Conservation (phyloP, 2,113 vertebrate genomes). For the Microcebus ravelobensis region DNA sequence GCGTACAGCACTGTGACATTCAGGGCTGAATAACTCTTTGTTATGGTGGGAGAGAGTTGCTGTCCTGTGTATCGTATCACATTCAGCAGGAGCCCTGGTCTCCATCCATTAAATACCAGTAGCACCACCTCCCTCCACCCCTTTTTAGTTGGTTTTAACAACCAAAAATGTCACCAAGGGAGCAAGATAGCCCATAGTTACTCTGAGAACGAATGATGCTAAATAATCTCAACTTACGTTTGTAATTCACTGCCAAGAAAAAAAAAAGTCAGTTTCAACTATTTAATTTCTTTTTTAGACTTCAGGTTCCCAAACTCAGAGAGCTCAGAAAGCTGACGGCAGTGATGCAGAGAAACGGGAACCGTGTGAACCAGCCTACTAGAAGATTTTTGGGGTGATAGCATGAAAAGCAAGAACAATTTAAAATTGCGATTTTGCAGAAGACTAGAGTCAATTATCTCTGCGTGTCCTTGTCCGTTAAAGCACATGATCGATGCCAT, state of each 20-base stretch:
- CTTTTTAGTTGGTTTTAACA: background rate
- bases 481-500: rapidly evolving
- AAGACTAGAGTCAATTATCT: slow-evolving; percentile 48
- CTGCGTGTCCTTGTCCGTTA: background rate
- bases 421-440: slow-evolving; percentile 54
- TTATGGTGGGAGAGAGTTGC: rapidly evolving
- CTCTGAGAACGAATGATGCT: background rate
- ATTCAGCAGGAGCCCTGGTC: background rate
- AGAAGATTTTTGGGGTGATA: slow-evolving; percentile 31
- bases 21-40: too few relatives aligned
- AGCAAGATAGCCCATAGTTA: background rate
- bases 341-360: slow-evolving; percentile 15
- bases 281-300: background rate
- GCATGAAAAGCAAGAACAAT: slow-evolving; percentile 56
- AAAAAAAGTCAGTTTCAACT: background rate
- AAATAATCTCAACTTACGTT: background rate
- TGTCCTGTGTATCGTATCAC: rapidly evolving
- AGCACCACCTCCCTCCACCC: background rate
- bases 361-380: background rate
- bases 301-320: background rate
- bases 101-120: background rate
- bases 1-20: rapidly evolving
- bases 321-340: slow-evolving; percentile 42
- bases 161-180: background rate
- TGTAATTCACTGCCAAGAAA: background rate